Percentiles rank a stretch among this genome's conserved stretches.
Conservation (phyloP, 1,140 invertebrate genomes). For the Procambarus virginalis region DNA sequence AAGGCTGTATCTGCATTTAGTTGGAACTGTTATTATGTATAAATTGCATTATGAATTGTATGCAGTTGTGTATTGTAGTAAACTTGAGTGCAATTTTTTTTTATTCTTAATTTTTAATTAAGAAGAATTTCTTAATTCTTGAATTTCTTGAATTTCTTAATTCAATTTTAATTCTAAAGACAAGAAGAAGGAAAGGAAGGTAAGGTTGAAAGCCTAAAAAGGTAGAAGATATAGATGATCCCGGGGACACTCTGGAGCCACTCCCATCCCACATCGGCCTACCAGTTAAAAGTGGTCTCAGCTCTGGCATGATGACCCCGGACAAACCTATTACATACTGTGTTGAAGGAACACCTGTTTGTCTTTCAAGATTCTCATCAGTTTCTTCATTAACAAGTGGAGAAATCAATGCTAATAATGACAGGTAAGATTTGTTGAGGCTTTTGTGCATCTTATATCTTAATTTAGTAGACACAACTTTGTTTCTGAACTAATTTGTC, state of each 20-base stretch:
- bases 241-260: constrained; percentile 67
- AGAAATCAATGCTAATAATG: constrained; percentile 72
- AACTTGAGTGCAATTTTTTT: too few species aligned
- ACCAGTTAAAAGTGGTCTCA: constrained; percentile 53
- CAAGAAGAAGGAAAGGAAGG: constrained; percentile 59
- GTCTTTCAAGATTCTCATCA: constrained; percentile 88
- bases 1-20: background rate
- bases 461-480: too few species aligned
- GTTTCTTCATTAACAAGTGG: constrained; percentile 84
- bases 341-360: constrained; percentile 87
- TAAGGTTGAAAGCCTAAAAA: constrained; percentile 36
- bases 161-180: constrained; percentile 16
- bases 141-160: too few species aligned
- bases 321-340: constrained; percentile 82
- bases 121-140: too few species aligned
- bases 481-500: too few species aligned
- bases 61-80: too few species aligned
- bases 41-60: background rate
- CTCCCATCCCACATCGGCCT: constrained; percentile 40
- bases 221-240: constrained; percentile 70
- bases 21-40: background rate
- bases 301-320: constrained; percentile 81
- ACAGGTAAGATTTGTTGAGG: constrained; percentile 55
- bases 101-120: too few species aligned
- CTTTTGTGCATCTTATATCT: too few species aligned